These are phyloP conservation scores for Uloborus plumipes DNA, from an alignment of 2,888 invertebrate genomes.

Conservation along the genomic window DNA sequence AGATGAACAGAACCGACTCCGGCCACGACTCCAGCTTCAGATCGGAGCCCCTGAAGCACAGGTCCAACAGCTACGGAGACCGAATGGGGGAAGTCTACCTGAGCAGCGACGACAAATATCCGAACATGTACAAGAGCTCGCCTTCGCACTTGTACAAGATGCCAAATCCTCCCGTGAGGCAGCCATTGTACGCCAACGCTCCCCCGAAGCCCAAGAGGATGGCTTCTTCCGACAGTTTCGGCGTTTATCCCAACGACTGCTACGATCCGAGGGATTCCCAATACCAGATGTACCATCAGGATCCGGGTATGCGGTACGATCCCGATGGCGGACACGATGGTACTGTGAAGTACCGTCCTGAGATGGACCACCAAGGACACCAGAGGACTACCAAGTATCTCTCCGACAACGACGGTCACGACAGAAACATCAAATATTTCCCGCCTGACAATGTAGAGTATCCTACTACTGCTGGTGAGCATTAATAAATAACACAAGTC, in stretches of 20 bases:
- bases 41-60: conserved; percentile 51
- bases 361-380: no score
- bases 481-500: no score
- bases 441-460: background rate
- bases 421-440: no score
- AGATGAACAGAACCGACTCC: conserved; percentile 61
- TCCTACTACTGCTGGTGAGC: no score
- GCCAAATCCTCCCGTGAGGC: conserved; percentile 70
- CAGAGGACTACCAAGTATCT: no score
- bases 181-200: conserved; percentile 89
- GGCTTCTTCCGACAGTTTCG: conserved; percentile 55
- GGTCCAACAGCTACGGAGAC: conserved; percentile 58
- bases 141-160: conserved; percentile 25
- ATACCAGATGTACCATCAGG: background rate
- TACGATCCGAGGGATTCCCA: conserved; percentile 22
- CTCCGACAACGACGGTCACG: background rate
- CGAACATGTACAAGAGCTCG: conserved; percentile 57
- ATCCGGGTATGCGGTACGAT: no score
- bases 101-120: conserved; percentile 67
- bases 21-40: conserved; percentile 50
- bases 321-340: background rate
- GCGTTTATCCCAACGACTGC: conserved; percentile 48
- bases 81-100: conserved; percentile 63
- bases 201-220: conserved; percentile 88
- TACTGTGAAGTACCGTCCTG: background rate